Evolutionary conservation across 2,113 vertebrate species (phyloP).

Genomic region (Crocuta crocuta): DNA sequence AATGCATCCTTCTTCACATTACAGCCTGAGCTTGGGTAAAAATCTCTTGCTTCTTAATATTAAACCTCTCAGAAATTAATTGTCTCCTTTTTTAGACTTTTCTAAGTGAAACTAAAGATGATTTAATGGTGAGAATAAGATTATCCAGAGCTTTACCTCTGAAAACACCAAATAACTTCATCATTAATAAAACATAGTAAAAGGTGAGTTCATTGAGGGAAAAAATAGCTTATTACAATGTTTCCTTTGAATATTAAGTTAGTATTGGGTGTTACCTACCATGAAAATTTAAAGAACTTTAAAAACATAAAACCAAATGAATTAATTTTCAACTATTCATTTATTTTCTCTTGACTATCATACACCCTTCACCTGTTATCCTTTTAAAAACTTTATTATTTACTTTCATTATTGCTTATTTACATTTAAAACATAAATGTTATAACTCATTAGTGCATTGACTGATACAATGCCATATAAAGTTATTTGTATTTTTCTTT

Average conservation of each 20-base stretch:
- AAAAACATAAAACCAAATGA: not conserved
- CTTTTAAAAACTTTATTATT: not conserved
- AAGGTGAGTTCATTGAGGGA: not conserved
- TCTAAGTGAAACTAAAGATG: not conserved
- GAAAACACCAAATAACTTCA: constrained; percentile 11
- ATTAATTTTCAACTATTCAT: not conserved
- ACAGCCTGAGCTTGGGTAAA: not conserved
- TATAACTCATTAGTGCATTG: not conserved
- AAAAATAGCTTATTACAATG: not conserved
- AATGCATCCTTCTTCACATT: not conserved
- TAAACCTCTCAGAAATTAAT: not conserved
- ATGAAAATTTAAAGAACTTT: not conserved
- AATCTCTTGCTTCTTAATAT: not conserved
- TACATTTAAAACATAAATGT: not conserved
- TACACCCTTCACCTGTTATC: not conserved
- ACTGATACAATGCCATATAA: not conserved
- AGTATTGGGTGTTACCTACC: not conserved
- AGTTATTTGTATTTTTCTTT: not conserved
- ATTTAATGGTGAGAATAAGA: constrained; percentile 9
- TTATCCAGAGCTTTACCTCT: not conserved
- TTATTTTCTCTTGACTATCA: not conserved
- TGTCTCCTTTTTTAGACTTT: not conserved
- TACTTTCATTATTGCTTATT: not conserved
- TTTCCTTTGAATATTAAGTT: not conserved
- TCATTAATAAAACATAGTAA: not conserved